Percentiles rank a stretch among this genome's conserved stretches.
phyloP scores from a whole-genome alignment of 2,888 invertebrate species.

The Itoplectis maculator region DNA sequence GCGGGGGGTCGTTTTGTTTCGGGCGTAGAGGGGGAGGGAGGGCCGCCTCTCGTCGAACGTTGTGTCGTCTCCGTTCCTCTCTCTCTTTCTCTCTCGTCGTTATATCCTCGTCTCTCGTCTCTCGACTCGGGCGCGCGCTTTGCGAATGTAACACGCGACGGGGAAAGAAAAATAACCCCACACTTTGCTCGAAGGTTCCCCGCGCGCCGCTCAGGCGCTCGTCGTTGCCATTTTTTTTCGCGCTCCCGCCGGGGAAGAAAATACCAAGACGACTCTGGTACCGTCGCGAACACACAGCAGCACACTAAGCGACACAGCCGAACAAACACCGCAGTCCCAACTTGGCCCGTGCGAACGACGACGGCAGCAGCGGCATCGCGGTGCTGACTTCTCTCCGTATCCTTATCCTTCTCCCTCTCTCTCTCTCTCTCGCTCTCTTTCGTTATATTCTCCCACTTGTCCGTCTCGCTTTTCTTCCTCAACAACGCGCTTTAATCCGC shows the following conservation, averaged over 20 bases:
- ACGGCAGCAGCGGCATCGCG: constrained; percentile 35
- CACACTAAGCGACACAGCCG: constrained; percentile 51
- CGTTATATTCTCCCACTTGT: not conserved
- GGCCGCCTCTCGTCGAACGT: no score
- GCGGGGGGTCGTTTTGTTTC: no score
- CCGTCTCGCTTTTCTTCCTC: not conserved
- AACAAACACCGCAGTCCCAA: constrained; percentile 33
- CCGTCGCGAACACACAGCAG: constrained; percentile 53
- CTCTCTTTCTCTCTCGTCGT: no score
- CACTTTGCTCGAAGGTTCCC: not conserved
- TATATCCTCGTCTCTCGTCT: not conserved
- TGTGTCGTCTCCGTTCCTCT: not conserved
- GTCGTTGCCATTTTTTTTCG: not conserved
- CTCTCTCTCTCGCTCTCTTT: not conserved
- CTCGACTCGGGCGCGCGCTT: no score
- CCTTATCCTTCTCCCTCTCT: not conserved
- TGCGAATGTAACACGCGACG: no score
- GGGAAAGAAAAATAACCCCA: no score
- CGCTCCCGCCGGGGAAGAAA: no score
- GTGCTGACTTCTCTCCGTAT: constrained; percentile 2
- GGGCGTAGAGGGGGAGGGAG: no score
- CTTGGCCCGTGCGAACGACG: constrained; percentile 27
- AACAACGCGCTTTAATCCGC: not conserved
- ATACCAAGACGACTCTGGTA: no score
- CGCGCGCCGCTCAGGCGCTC: not conserved